These are phyloP conservation scores for Tympanuchus pallidicinctus DNA, from an alignment of 2,113 vertebrate species.

Conservation along the genomic window DNA sequence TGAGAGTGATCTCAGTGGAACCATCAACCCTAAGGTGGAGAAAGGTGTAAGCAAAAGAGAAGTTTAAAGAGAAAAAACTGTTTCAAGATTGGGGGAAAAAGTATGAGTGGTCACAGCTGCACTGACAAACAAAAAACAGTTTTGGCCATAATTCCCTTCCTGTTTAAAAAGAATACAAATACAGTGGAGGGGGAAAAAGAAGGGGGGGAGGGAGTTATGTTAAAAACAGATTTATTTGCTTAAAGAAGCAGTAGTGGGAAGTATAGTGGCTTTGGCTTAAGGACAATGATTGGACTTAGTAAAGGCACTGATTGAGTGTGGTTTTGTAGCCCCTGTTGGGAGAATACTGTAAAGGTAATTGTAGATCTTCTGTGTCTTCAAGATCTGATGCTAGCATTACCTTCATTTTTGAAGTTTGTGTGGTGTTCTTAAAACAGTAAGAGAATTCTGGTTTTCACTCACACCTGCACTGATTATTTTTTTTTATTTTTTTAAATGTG, in stretches of 20 bases:
- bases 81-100: background rate
- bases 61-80: background rate
- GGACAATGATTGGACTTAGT: background rate
- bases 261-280: background rate
- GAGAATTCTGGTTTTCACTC: background rate
- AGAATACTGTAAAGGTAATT: background rate
- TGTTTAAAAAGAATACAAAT: background rate
- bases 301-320: background rate
- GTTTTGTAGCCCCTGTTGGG: background rate
- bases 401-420: background rate
- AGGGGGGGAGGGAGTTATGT: background rate
- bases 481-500: background rate
- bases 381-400: background rate
- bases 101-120: background rate
- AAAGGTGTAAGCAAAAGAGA: background rate
- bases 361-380: background rate
- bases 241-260: background rate
- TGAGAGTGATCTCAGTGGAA: background rate
- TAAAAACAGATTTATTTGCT: background rate
- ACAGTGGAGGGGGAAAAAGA: background rate
- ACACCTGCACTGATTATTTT: background rate
- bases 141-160: background rate
- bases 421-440: background rate
- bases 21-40: background rate
- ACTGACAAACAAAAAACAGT: background rate